Conservation (phyloP, 1,140 invertebrate genomes). For the Bombus difficillimus region DNA sequence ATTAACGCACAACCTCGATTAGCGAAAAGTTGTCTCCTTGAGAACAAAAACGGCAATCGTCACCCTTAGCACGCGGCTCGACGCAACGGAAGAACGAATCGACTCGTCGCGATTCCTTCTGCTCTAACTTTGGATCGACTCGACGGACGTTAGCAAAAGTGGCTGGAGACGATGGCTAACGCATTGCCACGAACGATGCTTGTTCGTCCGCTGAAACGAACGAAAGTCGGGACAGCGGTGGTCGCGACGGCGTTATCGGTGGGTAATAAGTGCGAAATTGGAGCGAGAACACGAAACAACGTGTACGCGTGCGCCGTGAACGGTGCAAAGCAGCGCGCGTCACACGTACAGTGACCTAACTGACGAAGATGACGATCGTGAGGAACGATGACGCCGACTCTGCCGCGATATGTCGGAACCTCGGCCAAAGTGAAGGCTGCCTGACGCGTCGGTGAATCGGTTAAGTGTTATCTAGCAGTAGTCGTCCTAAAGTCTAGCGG, state of each 20-base stretch:
- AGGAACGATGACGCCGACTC: slow-evolving; percentile 45
- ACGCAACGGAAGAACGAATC: slow-evolving; percentile 26
- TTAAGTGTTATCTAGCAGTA: slow-evolving; percentile 48
- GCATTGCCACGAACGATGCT: not conserved
- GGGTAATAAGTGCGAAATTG: not conserved
- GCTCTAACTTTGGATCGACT: not conserved
- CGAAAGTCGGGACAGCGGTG: slow-evolving; percentile 11
- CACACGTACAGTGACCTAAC: not conserved
- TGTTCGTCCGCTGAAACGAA: not conserved
- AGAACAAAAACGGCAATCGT: not conserved
- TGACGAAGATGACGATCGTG: slow-evolving; percentile 42
- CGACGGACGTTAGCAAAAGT: not conserved
- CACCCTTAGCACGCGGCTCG: not conserved
- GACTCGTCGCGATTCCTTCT: not conserved
- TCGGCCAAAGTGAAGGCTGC: slow-evolving; percentile 76
- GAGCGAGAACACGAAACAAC: slow-evolving; percentile 2
- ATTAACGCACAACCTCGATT: not conserved
- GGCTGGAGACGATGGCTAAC: no score
- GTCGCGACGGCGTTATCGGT: slow-evolving; percentile 30
- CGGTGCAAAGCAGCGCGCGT: not conserved
- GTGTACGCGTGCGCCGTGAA: not conserved
- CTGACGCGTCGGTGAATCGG: slow-evolving; percentile 22
- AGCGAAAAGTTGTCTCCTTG: not conserved
- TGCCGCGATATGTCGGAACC: slow-evolving; percentile 71
- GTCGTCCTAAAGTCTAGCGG: slow-evolving; percentile 77